Base-by-base conservation (phyloP, 2,888 invertebrate species). In the Sphaeridia pumilis region DNA sequence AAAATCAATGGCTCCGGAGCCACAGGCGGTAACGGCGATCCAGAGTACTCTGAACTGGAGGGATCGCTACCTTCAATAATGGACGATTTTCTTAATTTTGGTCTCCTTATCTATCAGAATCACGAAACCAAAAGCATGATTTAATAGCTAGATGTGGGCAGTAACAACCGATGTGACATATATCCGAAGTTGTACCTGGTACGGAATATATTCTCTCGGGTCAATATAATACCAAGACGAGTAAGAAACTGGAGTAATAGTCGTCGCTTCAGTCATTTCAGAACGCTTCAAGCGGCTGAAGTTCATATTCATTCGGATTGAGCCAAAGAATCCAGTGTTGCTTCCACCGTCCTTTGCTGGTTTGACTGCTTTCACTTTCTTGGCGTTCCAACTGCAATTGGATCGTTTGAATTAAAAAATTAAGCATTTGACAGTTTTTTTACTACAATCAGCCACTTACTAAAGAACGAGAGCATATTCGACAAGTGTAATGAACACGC, bases 381-480 rank as follows among this genome's bases (percentile, higher is more conserved):
- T 51, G 21, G 51, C 24, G 7, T 35, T 46, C 20, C 36, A 17
- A 22, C 46, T 52, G 25, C 14, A 51, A 45, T 4, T 24, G 10
- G 38, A 20, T 34, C 22, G 14, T 5, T 43, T 7, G 25, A 22
- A 17, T 17, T 22, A 49, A 49, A 41, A 41, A 31, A 31, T 31
- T 31, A n/a, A n/a, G n/a, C n/a, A n/a, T n/a, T n/a, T n/a, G n/a
- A n/a, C n/a, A n/a, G n/a, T n/a, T n/a, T n/a, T n/a, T n/a, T n/a
- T n/a, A n/a, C n/a, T 17, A 7, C 17, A 10, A 12, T 41, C 41
- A 17, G 7, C 20, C 3, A 35, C 47, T 46, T 24, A 49, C 54
- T 54, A 49, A 10, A 54, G 20, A 31, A 56, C 14, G 25, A 49
- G 1, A 10, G 56, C 46, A 27, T 52, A 52, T 46, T 56, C 48